Base-by-base conservation (phyloP, 2,888 invertebrate species). In the Epicampocera succincta region DNA sequence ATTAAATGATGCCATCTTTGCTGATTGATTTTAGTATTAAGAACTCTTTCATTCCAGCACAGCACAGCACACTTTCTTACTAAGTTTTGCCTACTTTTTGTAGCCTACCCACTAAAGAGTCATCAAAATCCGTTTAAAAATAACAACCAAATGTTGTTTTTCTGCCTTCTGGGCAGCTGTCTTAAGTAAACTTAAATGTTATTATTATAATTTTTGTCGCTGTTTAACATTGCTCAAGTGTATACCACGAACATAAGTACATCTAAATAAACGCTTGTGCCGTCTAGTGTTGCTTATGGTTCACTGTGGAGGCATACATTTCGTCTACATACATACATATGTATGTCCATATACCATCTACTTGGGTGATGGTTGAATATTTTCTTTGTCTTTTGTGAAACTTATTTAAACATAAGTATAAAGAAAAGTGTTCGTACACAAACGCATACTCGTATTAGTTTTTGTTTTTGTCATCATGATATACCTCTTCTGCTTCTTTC, bases 391-490 rank as follows among this genome's bases (percentile, higher is more conserved):
- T 65, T 52, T 50, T 61, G 40, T 69, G 61, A 48, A 52, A 58
- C 81, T 69, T 73, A 78, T 65, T 71, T 78, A 78, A 76, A 68
- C 58, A 75, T 69, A 76, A 60, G 72, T 25, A 65, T 61, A 54
- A 33, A 33, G 33, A 9, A 33, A 33, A 33, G 8, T 9, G 9
- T 33, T 33, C 33, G 1, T 33, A 33, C 33, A 42, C 19, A 25
- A 12, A 33, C 29, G 50, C 11, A 61, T 40, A 52, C 8, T 1
- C 25, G 68, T 44, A 58, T 40, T 48, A 25, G 15, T 48, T 56
- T 60, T 60, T 50, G 25, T 76, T 81, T 76, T 81, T 73, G 76
- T 81, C 76, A 77, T 73, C 81, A 73, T 77, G 73, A 77, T 77
- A 73, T 81, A 81, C 66, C 56, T 63, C 66, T 63, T 52, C 61